Evolutionary conservation across 2,113 vertebrate genomes (phyloP).

Genomic region (Leucosticte australis): DNA sequence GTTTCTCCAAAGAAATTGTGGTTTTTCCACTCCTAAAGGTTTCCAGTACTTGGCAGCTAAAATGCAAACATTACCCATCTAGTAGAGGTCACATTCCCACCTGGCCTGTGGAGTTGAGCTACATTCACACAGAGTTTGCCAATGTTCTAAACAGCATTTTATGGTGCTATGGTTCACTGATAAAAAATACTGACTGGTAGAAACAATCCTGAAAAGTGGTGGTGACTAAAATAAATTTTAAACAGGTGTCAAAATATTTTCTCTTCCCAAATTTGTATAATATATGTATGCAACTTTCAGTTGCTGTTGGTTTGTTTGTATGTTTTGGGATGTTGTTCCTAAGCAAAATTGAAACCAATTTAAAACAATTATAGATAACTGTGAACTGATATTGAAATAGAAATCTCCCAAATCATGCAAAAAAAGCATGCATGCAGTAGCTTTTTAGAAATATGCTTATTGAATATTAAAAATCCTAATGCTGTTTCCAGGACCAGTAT

Average conservation of each 20-base stretch:
- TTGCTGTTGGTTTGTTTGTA: neutral
- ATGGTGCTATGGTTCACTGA: neutral
- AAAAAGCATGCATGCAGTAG: rapidly evolving
- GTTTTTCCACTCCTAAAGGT: neutral
- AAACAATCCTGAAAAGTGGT: neutral
- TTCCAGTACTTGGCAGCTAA: neutral
- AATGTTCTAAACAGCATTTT: neutral
- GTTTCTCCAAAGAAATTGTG: neutral
- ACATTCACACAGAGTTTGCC: neutral
- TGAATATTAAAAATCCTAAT: neutral
- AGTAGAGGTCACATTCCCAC: neutral
- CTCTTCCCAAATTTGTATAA: neutral
- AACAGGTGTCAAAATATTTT: neutral
- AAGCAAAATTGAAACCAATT: neutral
- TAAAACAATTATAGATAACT: neutral
- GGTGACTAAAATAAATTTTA: neutral
- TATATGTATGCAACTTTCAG: neutral
- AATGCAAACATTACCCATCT: neutral
- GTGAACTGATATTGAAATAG: neutral
- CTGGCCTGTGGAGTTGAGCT: neutral
- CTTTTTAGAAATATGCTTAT: neutral
- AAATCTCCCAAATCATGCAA: neutral
- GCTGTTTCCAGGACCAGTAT: neutral
- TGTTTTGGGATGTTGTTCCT: neutral
- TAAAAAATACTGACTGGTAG: neutral